Conservation (phyloP, 2,888 invertebrate species). For the Copidosoma aretas region DNA sequence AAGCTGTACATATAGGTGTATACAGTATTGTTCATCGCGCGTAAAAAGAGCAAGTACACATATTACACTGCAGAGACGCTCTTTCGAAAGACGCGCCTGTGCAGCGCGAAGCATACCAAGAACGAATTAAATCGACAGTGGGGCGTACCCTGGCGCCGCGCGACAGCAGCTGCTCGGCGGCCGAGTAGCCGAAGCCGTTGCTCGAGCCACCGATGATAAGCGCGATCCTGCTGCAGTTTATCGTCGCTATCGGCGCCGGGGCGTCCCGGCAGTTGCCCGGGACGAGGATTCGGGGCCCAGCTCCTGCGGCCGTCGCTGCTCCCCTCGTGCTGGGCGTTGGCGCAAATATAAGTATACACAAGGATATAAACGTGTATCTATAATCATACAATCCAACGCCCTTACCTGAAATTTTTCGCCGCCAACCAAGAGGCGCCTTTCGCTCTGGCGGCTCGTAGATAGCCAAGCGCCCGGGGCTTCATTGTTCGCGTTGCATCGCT, state of each 20-base stretch:
- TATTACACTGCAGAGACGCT: too few relatives aligned
- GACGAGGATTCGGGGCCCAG: conserved; percentile 24
- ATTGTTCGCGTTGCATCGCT: too few relatives aligned
- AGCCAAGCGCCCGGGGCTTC: too few relatives aligned
- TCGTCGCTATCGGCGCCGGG: conserved; percentile 42
- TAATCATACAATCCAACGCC: too few relatives aligned
- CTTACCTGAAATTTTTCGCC: conserved; percentile 28
- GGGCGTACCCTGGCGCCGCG: conserved; percentile 57
- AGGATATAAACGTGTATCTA: too few relatives aligned
- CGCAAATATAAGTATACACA: too few relatives aligned
- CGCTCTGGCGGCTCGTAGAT: background rate
- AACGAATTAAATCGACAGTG: background rate
- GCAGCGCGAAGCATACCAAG: too few relatives aligned
- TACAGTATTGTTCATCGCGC: too few relatives aligned
- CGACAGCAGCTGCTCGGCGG: conserved; percentile 62
- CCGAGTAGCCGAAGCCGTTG: conserved; percentile 61
- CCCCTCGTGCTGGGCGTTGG: too few relatives aligned
- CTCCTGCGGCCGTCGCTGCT: background rate
- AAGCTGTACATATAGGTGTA: too few relatives aligned
- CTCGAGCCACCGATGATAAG: conserved; percentile 63
- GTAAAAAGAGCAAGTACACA: too few relatives aligned
- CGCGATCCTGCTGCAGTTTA: conserved; percentile 61
- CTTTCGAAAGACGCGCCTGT: too few relatives aligned
- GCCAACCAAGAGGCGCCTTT: background rate
- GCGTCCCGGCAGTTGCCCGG: conserved; percentile 34